Base-by-base conservation (phyloP, 2,888 invertebrate species). In the Trichogramma dendrolimi region DNA sequence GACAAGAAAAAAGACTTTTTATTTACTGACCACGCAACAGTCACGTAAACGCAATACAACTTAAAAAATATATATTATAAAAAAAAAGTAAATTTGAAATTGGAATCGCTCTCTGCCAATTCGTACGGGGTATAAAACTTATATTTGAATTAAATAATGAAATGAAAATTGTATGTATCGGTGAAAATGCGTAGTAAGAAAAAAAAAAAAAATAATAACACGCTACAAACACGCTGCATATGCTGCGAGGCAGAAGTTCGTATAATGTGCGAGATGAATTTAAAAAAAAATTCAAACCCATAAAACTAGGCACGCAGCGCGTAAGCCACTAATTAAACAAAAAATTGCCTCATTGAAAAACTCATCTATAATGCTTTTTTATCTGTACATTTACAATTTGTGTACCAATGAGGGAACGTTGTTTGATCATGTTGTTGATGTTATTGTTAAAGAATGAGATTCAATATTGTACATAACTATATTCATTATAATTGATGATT, bases 391-490 rank as follows among this genome's bases (percentile, higher is more conserved):
- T 79, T 79, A 79, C 79, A 79, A 78, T 78, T 79, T 79, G 77
- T 79, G 79, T 79, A 79, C 79, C 78, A 77, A 76, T 78, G 78
- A 77, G 77, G 27, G 78, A 74, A 78, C 78, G 79, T 79, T 79
- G 78, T 78, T 78, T 77, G 85, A 85, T 85, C 87, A 81, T 81
- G 81, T 83, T 87, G 87, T 87, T 87, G 86, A 87, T 87, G 87
- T 87, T 87, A 87, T 87, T 87, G 87, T 87, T 87, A 87, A 81
- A 86, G 84, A 85, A 86, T 79, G 78, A 82, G 85, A 86, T 86
- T 86, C 86, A 87, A 86, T 86, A 86, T 85, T 85, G 87, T 87
- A 87, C 84, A 87, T 86, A 86, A 85, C 84, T 85, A 85, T 85
- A 85, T 85, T 85, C 85, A 85, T 85, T 85, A 85, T 85, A 85